Conservation (phyloP, 92 coral and sea anemone genomes). For the Isaurus tuberculatus region DNA sequence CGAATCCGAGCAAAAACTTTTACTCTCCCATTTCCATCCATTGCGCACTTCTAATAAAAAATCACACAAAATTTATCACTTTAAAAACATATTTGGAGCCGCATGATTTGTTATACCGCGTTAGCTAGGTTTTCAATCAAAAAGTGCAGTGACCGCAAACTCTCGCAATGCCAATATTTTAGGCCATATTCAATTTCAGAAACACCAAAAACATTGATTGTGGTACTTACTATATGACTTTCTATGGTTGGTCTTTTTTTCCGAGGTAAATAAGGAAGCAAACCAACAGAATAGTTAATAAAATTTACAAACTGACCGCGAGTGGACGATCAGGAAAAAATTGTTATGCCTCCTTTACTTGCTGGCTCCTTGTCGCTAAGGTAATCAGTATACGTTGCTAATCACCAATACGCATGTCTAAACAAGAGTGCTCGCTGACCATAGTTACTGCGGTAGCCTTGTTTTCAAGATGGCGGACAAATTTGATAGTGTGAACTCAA, state of each 20-base stretch:
- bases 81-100: slow-evolving; percentile 4
- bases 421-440: slow-evolving; percentile 63
- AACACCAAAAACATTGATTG: not conserved
- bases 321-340: not conserved
- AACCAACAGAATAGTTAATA: not conserved
- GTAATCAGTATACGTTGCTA: slow-evolving; percentile 80
- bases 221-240: slow-evolving; percentile 1
- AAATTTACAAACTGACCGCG: not conserved
- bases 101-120: not conserved
- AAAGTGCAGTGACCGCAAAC: too few relatives aligned
- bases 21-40: slow-evolving; percentile 83
- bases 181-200: not conserved
- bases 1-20: slow-evolving; percentile 95
- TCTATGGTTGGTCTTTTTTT: not conserved
- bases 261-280: too few relatives aligned
- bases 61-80: not conserved
- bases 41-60: slow-evolving; percentile 49
- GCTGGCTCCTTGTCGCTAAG: slow-evolving; percentile 80
- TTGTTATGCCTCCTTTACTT: slow-evolving; percentile 21
- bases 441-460: slow-evolving; percentile 41
- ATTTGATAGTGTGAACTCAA: not conserved
- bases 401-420: slow-evolving; percentile 59
- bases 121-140: not conserved
- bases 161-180: too few relatives aligned
- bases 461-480: slow-evolving; percentile 89